A percentile compares a stretch with the other conserved stretches of the same genome.
phyloP scores from a whole-genome alignment of 2,888 invertebrate species.

The Sminthurides aquaticus region DNA sequence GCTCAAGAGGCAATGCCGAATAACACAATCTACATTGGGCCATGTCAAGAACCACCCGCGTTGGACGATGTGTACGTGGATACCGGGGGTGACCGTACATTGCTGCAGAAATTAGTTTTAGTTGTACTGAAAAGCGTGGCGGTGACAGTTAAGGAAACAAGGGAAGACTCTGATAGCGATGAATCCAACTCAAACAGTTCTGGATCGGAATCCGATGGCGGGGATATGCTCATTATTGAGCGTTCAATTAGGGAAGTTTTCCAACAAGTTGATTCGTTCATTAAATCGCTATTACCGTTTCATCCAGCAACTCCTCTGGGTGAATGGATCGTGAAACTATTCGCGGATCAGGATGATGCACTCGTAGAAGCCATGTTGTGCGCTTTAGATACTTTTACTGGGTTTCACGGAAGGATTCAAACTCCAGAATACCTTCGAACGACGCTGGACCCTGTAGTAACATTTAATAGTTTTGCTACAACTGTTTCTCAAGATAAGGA shows the following conservation, averaged over 20 bases:
- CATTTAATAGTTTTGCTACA: slow-evolving; percentile 78
- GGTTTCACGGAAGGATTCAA: slow-evolving; percentile 52
- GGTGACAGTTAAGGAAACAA: slow-evolving; percentile 79
- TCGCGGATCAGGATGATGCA: slow-evolving; percentile 85
- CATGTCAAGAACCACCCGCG: slow-evolving; percentile 49
- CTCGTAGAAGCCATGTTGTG: slow-evolving; percentile 87
- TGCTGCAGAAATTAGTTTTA: slow-evolving; percentile 78
- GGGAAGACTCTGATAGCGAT: slow-evolving; percentile 46
- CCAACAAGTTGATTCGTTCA: slow-evolving; percentile 70
- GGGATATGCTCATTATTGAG: slow-evolving; percentile 81
- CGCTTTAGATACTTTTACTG: slow-evolving; percentile 77
- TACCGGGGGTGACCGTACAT: slow-evolving; percentile 59
- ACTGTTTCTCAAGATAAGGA: slow-evolving; percentile 74
- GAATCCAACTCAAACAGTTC: slow-evolving; percentile 63
- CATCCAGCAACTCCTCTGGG: slow-evolving; percentile 81
- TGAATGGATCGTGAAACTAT: slow-evolving; percentile 78
- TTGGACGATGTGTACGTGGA: slow-evolving; percentile 44
- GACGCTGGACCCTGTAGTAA: slow-evolving; percentile 75
- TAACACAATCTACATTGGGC: slow-evolving; percentile 31
- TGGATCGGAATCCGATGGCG: slow-evolving; percentile 66
- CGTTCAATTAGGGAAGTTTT: slow-evolving; percentile 69
- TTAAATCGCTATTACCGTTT: slow-evolving; percentile 71
- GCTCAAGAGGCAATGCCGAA: neutral
- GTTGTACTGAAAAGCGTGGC: slow-evolving; percentile 80
- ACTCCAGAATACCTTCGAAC: slow-evolving; percentile 51